Evolutionary conservation across 2,113 vertebrate genomes (phyloP).

Genomic region (Tympanuchus pallidicinctus): DNA sequence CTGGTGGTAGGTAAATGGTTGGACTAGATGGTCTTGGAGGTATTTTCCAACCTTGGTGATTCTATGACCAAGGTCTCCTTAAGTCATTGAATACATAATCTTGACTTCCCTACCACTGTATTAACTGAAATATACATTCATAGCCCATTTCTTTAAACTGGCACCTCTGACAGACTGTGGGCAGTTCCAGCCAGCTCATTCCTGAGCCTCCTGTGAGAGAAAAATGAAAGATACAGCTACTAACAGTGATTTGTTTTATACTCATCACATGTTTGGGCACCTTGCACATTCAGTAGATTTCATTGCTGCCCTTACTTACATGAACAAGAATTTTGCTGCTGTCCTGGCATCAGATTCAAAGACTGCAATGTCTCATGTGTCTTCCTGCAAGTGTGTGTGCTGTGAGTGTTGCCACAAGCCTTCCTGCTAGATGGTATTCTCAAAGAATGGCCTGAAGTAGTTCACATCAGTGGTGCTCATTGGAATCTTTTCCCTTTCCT

Average conservation of each 20-base stretch:
- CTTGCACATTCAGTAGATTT: not conserved
- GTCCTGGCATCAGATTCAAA: not conserved
- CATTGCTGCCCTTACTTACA: not conserved
- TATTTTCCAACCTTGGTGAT: too few relatives aligned
- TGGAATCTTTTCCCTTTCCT: not conserved
- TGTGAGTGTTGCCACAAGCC: not conserved
- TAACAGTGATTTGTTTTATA: not conserved
- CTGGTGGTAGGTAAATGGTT: too few relatives aligned
- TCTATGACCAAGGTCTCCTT: not conserved
- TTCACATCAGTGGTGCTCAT: not conserved
- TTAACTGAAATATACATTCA: not conserved
- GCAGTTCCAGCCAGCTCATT: not conserved
- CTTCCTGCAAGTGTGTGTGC: not conserved
- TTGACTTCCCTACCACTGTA: not conserved
- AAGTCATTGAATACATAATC: not conserved
- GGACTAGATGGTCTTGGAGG: too few relatives aligned
- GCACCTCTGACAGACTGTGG: not conserved
- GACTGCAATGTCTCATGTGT: not conserved
- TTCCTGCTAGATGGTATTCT: not conserved
- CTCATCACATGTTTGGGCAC: not conserved
- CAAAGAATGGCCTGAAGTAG: not conserved
- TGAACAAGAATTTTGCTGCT: not conserved
- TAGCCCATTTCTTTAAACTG: not conserved
- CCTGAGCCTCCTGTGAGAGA: not conserved
- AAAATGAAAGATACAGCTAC: not conserved